Base-by-base conservation (phyloP, 2,888 invertebrate genomes). In the Clitarchus hookeri region DNA sequence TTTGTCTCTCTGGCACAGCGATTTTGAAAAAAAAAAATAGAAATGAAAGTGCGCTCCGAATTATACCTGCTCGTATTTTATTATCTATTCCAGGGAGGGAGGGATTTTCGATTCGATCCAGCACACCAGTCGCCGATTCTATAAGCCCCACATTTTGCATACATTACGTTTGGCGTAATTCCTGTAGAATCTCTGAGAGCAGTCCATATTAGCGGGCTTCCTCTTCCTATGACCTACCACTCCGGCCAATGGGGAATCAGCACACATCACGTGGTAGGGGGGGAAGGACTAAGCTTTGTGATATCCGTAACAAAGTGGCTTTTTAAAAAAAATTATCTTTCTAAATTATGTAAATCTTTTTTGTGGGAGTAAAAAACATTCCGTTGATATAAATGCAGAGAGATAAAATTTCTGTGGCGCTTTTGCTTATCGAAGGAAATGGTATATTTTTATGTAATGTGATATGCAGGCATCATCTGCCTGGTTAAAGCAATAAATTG, bases 81-180 rank as follows among this genome's bases (percentile, higher is more conserved):
- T 65, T 65, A 6, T 65, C 65, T 0, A 19, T 19, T 8, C 23
- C 65, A 16, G 8, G 65, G 3, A 65, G 48, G 48, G 65, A 8
- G n/a, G 65, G 65, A 65, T 65, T 65, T 65, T 65, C 19, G 65
- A 65, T 65, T 65, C 65, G 65, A 65, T 65, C 65, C 65, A 23
- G 65, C 65, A n/a, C 65, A 65, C 65, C 65, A 12, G 65, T 65
- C 65, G 65, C 65, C n/a, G 65, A 23, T 65, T 65, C 65, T 23
- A 65, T 65, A 65, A 65, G 65, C 65, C 65, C 65, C 65, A n/a
- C 65, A 65, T 65, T 65, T 65, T 65, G 65, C 65, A 65, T 65
- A 65, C 65, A 65, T 65, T 65, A 65, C 65, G 65, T 65, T 65
- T 65, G 23, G 65, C 65, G 65, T 65, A 65, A 65, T 65, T 65